Evolutionary conservation across 1,140 invertebrate species (phyloP).

Genomic region (Eurosta solidaginis): DNA sequence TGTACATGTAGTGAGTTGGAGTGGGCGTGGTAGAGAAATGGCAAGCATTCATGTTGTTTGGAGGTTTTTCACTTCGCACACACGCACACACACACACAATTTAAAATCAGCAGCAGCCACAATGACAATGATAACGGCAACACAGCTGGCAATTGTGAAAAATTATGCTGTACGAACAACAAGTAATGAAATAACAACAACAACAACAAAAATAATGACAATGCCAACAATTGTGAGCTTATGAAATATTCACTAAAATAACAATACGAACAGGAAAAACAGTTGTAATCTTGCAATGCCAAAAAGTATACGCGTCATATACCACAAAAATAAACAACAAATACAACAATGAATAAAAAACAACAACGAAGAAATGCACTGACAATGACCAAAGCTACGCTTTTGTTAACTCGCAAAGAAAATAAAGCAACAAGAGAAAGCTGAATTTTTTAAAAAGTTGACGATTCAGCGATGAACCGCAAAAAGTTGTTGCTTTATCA

Average conservation of each 20-base stretch:
- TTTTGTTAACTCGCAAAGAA: slow-evolving; percentile 5
- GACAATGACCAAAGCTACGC: not conserved
- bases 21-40: slow-evolving; percentile 9
- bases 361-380: not conserved
- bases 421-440: not conserved
- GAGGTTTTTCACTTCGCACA: slow-evolving; percentile 2
- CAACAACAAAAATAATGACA: not conserved
- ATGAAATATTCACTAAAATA: slow-evolving; percentile 5
- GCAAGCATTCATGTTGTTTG: not conserved
- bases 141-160: not conserved
- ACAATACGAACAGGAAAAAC: not conserved
- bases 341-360: not conserved
- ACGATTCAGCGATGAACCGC: slow-evolving; percentile 11
- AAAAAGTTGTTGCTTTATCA: slow-evolving; percentile 24
- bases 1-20: not conserved
- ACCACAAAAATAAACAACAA: slow-evolving; percentile 5
- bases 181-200: not conserved
- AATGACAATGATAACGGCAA: not conserved
- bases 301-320: not conserved
- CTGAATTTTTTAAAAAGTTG: too few relatives aligned
- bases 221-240: not conserved
- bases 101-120: not conserved
- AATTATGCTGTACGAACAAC: slow-evolving; percentile 13
- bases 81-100: not conserved
- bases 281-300: not conserved